Evolutionary conservation across 2,888 invertebrate species (phyloP).

Genomic region (Cantharis lateralis): DNA sequence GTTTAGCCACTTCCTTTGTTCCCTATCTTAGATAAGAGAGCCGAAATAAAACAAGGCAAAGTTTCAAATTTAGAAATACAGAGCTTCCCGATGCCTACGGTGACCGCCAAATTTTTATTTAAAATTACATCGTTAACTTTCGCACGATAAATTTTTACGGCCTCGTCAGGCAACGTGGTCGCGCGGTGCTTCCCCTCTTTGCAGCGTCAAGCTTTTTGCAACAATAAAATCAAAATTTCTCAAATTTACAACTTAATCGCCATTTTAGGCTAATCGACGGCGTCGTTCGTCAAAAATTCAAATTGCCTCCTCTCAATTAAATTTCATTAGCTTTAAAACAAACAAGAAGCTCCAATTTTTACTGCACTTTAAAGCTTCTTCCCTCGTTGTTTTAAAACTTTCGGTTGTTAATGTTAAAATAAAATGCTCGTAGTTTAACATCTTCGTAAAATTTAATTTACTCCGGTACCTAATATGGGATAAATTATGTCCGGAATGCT

Average conservation of each 20-base stretch:
- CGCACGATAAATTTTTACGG: neutral
- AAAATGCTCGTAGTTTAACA: neutral
- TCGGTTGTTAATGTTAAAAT: constrained; percentile 16
- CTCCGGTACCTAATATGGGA: neutral
- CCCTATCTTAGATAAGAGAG: neutral
- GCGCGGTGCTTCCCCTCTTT: neutral
- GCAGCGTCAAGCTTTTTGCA: neutral
- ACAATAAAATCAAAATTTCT: neutral
- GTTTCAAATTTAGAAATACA: neutral
- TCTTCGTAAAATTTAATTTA: neutral
- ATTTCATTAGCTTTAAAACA: neutral
- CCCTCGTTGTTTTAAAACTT: constrained; percentile 15
- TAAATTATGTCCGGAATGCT: neutral
- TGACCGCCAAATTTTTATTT: neutral
- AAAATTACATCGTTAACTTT: neutral
- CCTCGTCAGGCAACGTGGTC: neutral
- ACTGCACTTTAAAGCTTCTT: constrained; percentile 7
- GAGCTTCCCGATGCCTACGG: neutral
- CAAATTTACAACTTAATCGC: neutral
- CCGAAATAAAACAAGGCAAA: neutral
- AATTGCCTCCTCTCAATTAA: neutral
- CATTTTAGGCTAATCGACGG: neutral
- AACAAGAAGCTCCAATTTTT: neutral
- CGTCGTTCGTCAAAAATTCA: neutral
- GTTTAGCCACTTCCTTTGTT: neutral